A percentile compares a stretch with the other conserved stretches of the same genome.
Evolutionary conservation across 2,113 vertebrate genomes (phyloP).

Genomic region (Petrocephalus zakoni): DNA sequence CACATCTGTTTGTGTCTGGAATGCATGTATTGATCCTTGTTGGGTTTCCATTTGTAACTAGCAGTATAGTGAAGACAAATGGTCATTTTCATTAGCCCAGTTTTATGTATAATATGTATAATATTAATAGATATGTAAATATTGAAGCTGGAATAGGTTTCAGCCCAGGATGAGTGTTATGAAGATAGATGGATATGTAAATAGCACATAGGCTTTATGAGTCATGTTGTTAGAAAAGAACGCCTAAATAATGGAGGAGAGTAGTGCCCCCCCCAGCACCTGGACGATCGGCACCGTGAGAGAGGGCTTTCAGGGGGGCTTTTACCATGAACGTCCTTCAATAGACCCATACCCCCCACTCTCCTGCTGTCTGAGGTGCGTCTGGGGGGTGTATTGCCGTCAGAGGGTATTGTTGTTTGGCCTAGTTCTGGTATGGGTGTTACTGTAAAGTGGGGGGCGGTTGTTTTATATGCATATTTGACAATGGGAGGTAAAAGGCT

Average conservation of each 20-base stretch:
- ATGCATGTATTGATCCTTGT: neutral
- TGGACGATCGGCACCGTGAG: neutral
- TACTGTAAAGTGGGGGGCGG: neutral
- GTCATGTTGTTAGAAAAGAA: conserved; percentile 1
- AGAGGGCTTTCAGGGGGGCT: neutral
- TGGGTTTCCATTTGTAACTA: neutral
- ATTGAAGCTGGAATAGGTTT: neutral
- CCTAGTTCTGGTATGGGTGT: neutral
- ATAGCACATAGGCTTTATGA: neutral
- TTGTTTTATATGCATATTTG: neutral
- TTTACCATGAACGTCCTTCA: neutral
- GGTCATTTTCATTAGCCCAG: neutral
- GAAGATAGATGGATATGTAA: neutral
- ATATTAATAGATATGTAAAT: neutral
- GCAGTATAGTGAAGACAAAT: neutral
- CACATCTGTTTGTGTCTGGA: neutral
- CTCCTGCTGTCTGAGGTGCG: neutral
- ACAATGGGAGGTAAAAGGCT: neutral
- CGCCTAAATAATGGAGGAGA: neutral
- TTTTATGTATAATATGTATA: neutral
- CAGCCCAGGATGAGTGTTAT: neutral
- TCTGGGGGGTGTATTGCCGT: neutral
- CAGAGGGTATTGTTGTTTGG: neutral
- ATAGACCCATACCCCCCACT: neutral
- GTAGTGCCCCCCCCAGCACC: neutral